These are phyloP conservation scores for Callopanchax toddi DNA, from an alignment of 2,113 vertebrate genomes.

Conservation along the genomic window DNA sequence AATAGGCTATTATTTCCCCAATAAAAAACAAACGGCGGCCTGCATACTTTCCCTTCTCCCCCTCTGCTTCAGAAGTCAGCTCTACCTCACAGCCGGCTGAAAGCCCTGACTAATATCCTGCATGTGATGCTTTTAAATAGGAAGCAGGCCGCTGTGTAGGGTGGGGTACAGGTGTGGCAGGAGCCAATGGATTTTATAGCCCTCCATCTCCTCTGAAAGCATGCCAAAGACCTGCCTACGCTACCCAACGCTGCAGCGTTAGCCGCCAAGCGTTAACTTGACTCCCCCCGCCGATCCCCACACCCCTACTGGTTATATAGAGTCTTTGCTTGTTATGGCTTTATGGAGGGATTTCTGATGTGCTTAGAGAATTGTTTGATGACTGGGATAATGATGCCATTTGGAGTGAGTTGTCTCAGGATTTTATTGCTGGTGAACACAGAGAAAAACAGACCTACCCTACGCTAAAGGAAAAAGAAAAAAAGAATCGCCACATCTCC, in stretches of 20 bases:
- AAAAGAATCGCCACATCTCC: conserved; percentile 17
- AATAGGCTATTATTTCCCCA: conserved; percentile 85
- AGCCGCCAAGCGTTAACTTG: conserved; percentile 68
- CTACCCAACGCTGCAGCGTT: conserved; percentile 52
- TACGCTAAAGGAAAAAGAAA: conserved; percentile 4
- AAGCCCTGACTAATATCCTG: conserved; percentile 82
- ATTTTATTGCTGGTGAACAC: conserved; percentile 51
- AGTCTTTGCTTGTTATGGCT: conserved; percentile 73
- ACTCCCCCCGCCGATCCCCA: conserved; percentile 55
- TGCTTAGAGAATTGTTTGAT: conserved; percentile 77
- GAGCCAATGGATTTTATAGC: conserved; percentile 78
- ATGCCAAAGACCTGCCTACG: conserved; percentile 77
- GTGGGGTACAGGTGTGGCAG: conserved; percentile 80
- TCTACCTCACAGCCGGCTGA: conserved; percentile 77
- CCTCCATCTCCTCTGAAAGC: conserved; percentile 76
- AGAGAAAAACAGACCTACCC: conserved; percentile 38
- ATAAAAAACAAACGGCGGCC: conserved; percentile 81
- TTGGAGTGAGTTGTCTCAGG: conserved; percentile 68
- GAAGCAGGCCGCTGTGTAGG: conserved; percentile 76
- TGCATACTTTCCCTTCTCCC: conserved; percentile 71
- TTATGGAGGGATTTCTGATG: conserved; percentile 76
- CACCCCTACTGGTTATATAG: conserved; percentile 68
- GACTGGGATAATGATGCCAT: conserved; percentile 73
- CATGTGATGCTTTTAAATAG: conserved; percentile 82
- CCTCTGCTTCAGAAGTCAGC: conserved; percentile 67